Evolutionary conservation across 2,797 vertebrate species (phyloP).

Genomic region (Fratercula arctica): DNA sequence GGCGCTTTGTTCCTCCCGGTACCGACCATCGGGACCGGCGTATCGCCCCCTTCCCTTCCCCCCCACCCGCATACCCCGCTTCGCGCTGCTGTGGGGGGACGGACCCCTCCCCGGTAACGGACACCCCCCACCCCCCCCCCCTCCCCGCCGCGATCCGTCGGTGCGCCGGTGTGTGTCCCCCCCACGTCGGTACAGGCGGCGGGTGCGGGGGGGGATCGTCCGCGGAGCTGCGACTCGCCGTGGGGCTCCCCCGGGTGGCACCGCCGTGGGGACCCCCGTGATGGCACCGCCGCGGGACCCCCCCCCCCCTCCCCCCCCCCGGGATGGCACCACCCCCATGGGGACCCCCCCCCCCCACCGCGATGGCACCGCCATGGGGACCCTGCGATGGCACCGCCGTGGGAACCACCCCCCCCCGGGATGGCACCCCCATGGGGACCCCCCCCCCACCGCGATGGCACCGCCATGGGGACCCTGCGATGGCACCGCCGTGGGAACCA

Average conservation of each 20-base stretch:
- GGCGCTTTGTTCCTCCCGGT: conserved; percentile 18
- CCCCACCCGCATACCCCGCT: background rate
- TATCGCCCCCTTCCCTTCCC: background rate
- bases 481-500: no score
- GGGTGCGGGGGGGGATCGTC: background rate
- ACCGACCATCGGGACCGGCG: background rate
- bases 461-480: no score
- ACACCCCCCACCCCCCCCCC: no score
- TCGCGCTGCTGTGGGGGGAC: background rate
- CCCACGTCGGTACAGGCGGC: background rate
- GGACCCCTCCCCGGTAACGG: background rate
- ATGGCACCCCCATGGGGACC: no score
- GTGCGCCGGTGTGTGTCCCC: background rate
- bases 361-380: background rate
- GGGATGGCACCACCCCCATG: no score
- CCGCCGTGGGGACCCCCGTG: background rate
- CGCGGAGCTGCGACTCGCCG: background rate
- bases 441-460: background rate
- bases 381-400: no score
- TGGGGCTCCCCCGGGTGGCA: background rate
- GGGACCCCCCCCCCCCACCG: no score
- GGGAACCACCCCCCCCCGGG: no score
- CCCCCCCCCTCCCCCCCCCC: no score
- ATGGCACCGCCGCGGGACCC: background rate
- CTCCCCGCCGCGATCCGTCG: background rate